phyloP scores from a whole-genome alignment of 1,140 invertebrate genomes.

The Drosophila ambigua region DNA sequence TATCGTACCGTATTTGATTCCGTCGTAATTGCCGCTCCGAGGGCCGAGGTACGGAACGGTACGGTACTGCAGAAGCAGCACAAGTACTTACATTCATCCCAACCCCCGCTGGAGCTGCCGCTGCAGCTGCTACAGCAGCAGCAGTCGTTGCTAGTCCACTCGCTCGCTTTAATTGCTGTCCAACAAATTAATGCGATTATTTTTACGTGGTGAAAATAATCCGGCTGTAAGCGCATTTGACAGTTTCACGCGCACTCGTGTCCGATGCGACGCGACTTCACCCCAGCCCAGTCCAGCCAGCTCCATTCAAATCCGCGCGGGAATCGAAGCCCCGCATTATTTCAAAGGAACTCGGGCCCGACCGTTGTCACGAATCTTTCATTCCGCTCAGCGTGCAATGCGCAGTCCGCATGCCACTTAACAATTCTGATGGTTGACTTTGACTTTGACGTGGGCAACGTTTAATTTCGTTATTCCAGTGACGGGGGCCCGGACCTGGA shows the following conservation, averaged over 20 bases:
- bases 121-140: too few relatives aligned
- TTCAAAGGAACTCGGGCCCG: not conserved
- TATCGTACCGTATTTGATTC: not conserved
- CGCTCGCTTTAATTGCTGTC: conserved; percentile 59
- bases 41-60: not conserved
- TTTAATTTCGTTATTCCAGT: conserved; percentile 24
- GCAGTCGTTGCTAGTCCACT: conserved; percentile 7
- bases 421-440: conserved; percentile 17
- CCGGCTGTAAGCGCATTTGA: conserved; percentile 62
- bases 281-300: conserved; percentile 6
- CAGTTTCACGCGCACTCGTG: conserved; percentile 56
- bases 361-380: not conserved
- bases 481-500: not conserved
- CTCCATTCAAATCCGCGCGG: conserved; percentile 19
- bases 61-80: too few relatives aligned
- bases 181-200: conserved; percentile 69
- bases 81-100: too few relatives aligned
- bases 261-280: conserved; percentile 22
- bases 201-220: conserved; percentile 67
- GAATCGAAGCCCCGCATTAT: not conserved
- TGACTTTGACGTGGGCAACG: conserved; percentile 29
- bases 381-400: conserved; percentile 5
- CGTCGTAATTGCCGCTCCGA: not conserved
- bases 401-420: conserved; percentile 17
- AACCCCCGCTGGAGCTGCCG: conserved; percentile 7